Percentiles rank a stretch among this genome's conserved stretches.
Evolutionary conservation across 2,888 invertebrate species (phyloP).

Genomic region (Drosophila paranaensis): DNA sequence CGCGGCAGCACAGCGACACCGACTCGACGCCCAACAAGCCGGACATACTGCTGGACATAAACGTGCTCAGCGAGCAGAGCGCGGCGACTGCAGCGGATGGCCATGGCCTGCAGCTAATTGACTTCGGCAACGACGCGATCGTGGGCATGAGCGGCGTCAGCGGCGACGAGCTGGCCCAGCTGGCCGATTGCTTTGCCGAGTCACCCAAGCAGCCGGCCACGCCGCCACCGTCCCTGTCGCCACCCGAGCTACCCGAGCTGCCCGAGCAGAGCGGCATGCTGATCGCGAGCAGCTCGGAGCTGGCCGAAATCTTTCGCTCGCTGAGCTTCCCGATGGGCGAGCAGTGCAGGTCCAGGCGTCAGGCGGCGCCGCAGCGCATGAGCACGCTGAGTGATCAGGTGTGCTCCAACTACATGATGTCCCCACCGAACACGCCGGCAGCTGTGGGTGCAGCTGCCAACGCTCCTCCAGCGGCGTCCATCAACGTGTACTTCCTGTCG

Average conservation of each 20-base stretch:
- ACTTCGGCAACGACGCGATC: slow-evolving; percentile 61
- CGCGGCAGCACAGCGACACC: slow-evolving; percentile 83
- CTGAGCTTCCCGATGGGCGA: slow-evolving; percentile 83
- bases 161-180: slow-evolving; percentile 71
- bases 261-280: slow-evolving; percentile 81
- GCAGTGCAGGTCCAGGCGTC: slow-evolving; percentile 42
- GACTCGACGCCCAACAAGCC: slow-evolving; percentile 83
- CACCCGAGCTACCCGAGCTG: slow-evolving; percentile 79
- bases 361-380: slow-evolving; percentile 80
- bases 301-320: slow-evolving; percentile 83
- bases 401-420: slow-evolving; percentile 81
- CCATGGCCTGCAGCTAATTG: slow-evolving; percentile 76
- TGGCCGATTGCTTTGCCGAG: slow-evolving; percentile 75
- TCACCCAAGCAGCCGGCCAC: slow-evolving; percentile 78
- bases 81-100: slow-evolving; percentile 45
- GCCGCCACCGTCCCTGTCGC: slow-evolving; percentile 83
- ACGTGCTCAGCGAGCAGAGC: slow-evolving; percentile 81
- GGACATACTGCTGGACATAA: slow-evolving; percentile 83
- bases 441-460: slow-evolving; percentile 26
- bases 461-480: slow-evolving; percentile 68
- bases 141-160: slow-evolving; percentile 38
- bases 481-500: slow-evolving; percentile 84
- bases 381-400: slow-evolving; percentile 84
- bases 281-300: slow-evolving; percentile 81
- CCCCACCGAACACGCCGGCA: slow-evolving; percentile 84